A percentile compares a stretch with the other conserved stretches of the same genome.
phyloP scores from a whole-genome alignment of 1,140 invertebrate species.

The Megalonaias nervosa region DNA sequence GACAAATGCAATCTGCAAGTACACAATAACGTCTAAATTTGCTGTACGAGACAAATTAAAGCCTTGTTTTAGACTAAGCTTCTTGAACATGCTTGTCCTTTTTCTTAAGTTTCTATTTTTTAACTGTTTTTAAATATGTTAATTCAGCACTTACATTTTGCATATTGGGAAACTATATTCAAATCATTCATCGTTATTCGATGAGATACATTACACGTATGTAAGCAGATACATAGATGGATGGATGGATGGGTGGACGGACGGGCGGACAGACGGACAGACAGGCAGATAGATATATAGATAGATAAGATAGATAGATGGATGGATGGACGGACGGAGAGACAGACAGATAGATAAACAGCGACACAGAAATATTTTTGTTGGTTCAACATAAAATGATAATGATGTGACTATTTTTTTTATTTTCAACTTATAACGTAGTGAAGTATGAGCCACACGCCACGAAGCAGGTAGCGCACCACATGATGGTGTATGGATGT shows the following conservation, averaged over 20 bases:
- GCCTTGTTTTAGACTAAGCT: too few relatives aligned
- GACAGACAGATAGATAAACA: not conserved
- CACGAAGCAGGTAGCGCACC: conserved; percentile 91
- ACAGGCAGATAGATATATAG: not conserved
- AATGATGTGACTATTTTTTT: not conserved
- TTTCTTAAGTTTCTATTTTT: too few relatives aligned
- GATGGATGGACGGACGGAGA: not conserved
- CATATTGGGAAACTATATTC: too few relatives aligned
- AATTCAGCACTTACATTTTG: too few relatives aligned
- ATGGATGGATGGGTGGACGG: not conserved
- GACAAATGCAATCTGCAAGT: too few relatives aligned
- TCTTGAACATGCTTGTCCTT: too few relatives aligned
- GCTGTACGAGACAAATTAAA: too few relatives aligned
- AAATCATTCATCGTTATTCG: too few relatives aligned
- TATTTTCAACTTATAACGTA: conserved; percentile 64
- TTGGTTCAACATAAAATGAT: not conserved
- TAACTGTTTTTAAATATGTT: too few relatives aligned
- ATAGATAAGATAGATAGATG: not conserved
- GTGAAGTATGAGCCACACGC: conserved; percentile 96
- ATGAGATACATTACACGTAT: too few relatives aligned
- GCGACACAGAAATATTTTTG: not conserved
- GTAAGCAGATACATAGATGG: too few relatives aligned
- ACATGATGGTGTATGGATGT: conserved; percentile 97
- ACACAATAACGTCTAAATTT: too few relatives aligned
- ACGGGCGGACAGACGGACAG: not conserved